These are phyloP conservation scores for Archips xylosteana DNA, from an alignment of 2,888 invertebrate species.

Conservation along the genomic window DNA sequence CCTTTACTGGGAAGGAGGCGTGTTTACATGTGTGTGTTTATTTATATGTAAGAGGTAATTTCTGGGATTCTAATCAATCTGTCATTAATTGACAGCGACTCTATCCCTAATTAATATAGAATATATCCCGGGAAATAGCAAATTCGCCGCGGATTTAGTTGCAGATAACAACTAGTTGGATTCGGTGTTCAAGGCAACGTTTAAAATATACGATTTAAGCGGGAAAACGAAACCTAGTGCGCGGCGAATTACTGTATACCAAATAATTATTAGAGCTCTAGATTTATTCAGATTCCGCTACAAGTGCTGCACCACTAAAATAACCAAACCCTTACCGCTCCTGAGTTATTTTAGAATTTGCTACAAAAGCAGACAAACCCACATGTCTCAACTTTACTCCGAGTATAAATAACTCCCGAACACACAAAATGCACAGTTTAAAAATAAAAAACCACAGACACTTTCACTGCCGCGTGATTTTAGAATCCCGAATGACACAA, in stretches of 20 bases:
- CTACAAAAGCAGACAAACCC: constrained; percentile 71
- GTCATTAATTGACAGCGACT: too few species aligned
- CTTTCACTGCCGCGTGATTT: constrained; percentile 23
- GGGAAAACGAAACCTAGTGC: neutral
- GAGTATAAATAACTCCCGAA: constrained; percentile 44
- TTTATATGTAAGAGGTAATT: too few species aligned
- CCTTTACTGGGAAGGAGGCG: too few species aligned
- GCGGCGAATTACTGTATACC: neutral
- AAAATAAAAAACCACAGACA: constrained; percentile 46
- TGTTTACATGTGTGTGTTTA: too few species aligned
- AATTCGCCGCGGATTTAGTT: too few species aligned
- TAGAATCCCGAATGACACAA: constrained; percentile 31
- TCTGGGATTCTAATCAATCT: too few species aligned
- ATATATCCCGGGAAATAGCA: too few species aligned
- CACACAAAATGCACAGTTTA: constrained; percentile 61
- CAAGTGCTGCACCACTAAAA: constrained; percentile 63
- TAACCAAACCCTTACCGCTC: constrained; percentile 71
- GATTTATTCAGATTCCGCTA: constrained; percentile 52
- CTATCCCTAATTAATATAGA: too few species aligned
- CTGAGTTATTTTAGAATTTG: constrained; percentile 73
- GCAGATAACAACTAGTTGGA: too few species aligned
- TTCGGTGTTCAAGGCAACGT: neutral
- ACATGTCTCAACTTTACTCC: constrained; percentile 39
- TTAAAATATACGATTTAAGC: neutral
- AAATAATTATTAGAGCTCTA: constrained; percentile 36